These are phyloP conservation scores for Aegithalos caudatus DNA, from an alignment of 2,113 vertebrate species.

Conservation along the genomic window DNA sequence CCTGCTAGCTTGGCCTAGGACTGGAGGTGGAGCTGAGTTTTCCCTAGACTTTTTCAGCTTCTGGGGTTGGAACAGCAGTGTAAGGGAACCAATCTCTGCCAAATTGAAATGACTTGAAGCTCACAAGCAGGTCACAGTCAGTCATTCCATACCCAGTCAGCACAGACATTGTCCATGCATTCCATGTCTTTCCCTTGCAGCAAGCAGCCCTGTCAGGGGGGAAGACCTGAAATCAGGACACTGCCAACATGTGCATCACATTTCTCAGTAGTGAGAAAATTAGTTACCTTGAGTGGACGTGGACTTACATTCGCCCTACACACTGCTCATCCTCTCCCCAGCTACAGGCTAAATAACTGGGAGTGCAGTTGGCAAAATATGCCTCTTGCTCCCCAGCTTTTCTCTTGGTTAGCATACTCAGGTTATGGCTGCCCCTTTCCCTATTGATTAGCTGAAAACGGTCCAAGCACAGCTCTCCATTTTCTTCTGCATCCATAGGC, in stretches of 20 bases:
- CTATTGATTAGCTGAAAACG: neutral
- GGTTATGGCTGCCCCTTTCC: neutral
- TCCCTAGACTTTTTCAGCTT: neutral
- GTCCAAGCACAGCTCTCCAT: neutral
- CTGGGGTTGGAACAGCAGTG: accelerated
- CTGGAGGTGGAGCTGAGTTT: neutral
- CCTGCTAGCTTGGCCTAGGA: neutral
- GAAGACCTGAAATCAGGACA: neutral
- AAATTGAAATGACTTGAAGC: neutral
- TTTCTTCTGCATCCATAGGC: neutral
- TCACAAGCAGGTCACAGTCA: accelerated
- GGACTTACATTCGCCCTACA: neutral
- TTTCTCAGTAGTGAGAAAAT: neutral
- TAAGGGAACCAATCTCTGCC: neutral
- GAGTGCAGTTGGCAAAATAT: neutral
- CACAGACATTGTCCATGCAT: neutral
- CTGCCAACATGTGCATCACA: neutral
- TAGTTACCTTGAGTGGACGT: neutral
- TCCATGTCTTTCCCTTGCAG: neutral
- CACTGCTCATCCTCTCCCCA: neutral
- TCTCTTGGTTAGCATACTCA: neutral
- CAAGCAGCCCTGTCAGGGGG: accelerated
- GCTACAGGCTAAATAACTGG: neutral
- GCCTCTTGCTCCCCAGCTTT: neutral
- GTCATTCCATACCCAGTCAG: neutral